Conservation (phyloP, 2,113 vertebrate species). For the Daboia siamensis region DNA sequence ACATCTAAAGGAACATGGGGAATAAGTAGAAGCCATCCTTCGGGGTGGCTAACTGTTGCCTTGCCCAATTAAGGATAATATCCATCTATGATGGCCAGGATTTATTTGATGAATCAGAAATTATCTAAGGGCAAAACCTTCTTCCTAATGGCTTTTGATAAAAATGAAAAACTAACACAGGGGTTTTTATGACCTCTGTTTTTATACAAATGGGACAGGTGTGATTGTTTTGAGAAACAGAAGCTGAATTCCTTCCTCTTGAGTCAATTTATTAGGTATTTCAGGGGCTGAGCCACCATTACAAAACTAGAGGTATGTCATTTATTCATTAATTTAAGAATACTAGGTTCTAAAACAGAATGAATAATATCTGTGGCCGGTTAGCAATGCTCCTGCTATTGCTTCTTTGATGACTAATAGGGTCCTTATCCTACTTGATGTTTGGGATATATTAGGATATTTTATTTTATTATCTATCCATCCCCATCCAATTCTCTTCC, state of each 20-base stretch:
- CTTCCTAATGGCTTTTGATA: background rate
- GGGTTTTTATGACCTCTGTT: background rate
- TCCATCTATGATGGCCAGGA: background rate
- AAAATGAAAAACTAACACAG: background rate
- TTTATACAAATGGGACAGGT: background rate
- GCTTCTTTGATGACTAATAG: background rate
- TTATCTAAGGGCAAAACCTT: background rate
- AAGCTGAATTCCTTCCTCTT: background rate
- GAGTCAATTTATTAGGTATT: background rate
- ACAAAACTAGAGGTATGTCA: background rate
- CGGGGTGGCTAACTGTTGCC: background rate
- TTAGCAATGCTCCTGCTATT: background rate
- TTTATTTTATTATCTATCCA: background rate
- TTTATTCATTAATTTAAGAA: background rate
- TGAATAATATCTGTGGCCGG: background rate
- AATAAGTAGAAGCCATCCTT: background rate
- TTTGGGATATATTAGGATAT: background rate
- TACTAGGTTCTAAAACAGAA: background rate
- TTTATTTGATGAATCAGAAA: background rate
- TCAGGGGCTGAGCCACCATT: background rate
- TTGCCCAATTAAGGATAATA: background rate
- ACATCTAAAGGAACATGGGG: background rate
- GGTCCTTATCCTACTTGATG: background rate
- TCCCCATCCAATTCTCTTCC: background rate
- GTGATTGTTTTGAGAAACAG: background rate